Evolutionary conservation across 2,888 invertebrate species (phyloP), one percentile per base, ranked within the genome.

Genomic region (Parapristionchus giblindavisi): DNA sequence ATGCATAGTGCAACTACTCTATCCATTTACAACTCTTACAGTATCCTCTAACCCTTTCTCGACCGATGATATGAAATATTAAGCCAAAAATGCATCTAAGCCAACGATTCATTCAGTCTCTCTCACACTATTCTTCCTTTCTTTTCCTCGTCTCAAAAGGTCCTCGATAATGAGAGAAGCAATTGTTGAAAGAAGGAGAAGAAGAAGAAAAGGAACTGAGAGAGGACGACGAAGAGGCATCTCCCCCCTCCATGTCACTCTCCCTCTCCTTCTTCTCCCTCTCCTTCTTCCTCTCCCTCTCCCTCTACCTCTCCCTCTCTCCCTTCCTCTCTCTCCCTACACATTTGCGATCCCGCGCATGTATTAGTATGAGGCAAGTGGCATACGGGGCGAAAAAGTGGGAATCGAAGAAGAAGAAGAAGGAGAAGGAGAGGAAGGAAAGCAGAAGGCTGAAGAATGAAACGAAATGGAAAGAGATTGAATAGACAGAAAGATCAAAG

Each of bases 321-420:
- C 54, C 54, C 56, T 21, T 27, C 56, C 29, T n/a, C n/a, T n/a
- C n/a, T n/a, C n/a, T n/a, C n/a, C n/a, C n/a, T n/a, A n/a, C n/a
- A n/a, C n/a, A n/a, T n/a, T n/a, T n/a, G n/a, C n/a, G 43, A 32
- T 43, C 24, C 63, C 43, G 63, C 63, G 63, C 63, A 65, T 43
- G 63, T 65, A 43, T 43, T 43, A 65, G 48, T 43, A 43, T 29
- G 43, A n/a, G 27, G 27, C 32, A 60, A 36, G 14, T 36, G 43
- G 29, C 40, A 43, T 29, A 43, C 43, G 63, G 43, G 60, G 32
- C 3, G 60, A 60, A n/a, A 6, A 36, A 60, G 14, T 17, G 60
- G n/a, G 60, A 43, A n/a, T n/a, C n/a, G 61, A 43, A 43, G 27
- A 36, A 38, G n/a, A 17, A 34, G 56, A 54, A 24, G 11, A 29